Conservation (phyloP, 2,888 invertebrate genomes). For the Isoperla grammatica region DNA sequence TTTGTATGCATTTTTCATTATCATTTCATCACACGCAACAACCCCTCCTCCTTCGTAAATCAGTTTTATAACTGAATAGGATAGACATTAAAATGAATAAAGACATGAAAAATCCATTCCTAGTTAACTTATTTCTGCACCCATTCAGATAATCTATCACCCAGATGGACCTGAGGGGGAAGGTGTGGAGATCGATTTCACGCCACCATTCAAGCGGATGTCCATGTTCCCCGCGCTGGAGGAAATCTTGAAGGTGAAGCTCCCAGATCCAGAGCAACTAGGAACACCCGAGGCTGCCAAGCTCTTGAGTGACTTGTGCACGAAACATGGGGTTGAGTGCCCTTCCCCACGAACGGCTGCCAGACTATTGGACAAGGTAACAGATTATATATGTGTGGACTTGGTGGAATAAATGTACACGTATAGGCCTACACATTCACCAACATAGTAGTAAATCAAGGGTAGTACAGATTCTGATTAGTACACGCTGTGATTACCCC, state of each 20-base stretch:
- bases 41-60: too few relatives aligned
- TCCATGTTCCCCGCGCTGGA: conserved; percentile 91
- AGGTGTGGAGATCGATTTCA: conserved; percentile 86
- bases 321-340: conserved; percentile 85
- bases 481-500: too few relatives aligned
- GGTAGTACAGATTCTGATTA: too few relatives aligned
- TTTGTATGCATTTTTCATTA: too few relatives aligned
- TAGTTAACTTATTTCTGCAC: conserved; percentile 33
- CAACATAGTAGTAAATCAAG: too few relatives aligned
- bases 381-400: too few relatives aligned
- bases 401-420: too few relatives aligned
- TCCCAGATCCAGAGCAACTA: conserved; percentile 65
- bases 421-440: too few relatives aligned
- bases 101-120: not conserved
- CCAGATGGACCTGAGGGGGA: conserved; percentile 84
- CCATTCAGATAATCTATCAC: conserved; percentile 64
- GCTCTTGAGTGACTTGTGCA: conserved; percentile 75
- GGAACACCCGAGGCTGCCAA: conserved; percentile 63
- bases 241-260: conserved; percentile 65
- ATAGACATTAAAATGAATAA: not conserved
- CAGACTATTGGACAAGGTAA: conserved; percentile 84
- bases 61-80: too few relatives aligned
- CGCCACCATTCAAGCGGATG: conserved; percentile 91
- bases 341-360: conserved; percentile 88
- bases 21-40: too few relatives aligned